Evolutionary conservation across 2,888 invertebrate genomes (phyloP), one percentile per base, ranked within the genome.

Genomic region (Campaea margaritaria): DNA sequence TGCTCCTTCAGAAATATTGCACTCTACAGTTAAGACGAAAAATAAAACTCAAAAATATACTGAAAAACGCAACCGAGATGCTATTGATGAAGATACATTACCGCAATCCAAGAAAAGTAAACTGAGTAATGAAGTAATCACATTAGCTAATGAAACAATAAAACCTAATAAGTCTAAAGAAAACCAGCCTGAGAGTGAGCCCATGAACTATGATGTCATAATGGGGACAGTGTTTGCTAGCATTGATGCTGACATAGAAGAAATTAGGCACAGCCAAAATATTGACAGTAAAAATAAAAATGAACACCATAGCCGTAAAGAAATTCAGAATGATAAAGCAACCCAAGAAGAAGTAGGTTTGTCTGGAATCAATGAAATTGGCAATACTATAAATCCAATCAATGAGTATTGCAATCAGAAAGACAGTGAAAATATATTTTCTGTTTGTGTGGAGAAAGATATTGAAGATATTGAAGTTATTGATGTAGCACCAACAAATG

Each of bases 351-450:
- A 61, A 36, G 58, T 58, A 41, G 67, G 38, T 9, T 45, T 46
- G 1, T 43, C 55, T 28, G 39, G n/a, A 13, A 45, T 15, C n/a
- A 10, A 48, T 43, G 21, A 39, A 10, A 43, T 53, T 5, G 46
- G 56, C 41, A 48, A 56, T 48, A 34, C 53, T 13, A 15, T 52
- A 7, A 66, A 73, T 45, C 31, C 52, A 51, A 15, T 4, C 21
- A 68, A 73, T 61, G 59, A 72, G 28, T 58, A 69, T 45, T 50
- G 67, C 16, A 72, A 74, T 69, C 75, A 78, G 50, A 84, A 83
- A 55, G 77, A 79, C 52, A 91, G 91, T 76, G 90, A 91, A 78
- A 90, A 86, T 76, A 62, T 91, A 13, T 91, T 91, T 76, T 85
- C 90, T 14, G 65, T 83, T 34, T 58, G 76, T 41, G 45, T 55